Evolutionary conservation across 2,797 vertebrate genomes (phyloP).

Genomic region (Parotocinclus haroldoi): DNA sequence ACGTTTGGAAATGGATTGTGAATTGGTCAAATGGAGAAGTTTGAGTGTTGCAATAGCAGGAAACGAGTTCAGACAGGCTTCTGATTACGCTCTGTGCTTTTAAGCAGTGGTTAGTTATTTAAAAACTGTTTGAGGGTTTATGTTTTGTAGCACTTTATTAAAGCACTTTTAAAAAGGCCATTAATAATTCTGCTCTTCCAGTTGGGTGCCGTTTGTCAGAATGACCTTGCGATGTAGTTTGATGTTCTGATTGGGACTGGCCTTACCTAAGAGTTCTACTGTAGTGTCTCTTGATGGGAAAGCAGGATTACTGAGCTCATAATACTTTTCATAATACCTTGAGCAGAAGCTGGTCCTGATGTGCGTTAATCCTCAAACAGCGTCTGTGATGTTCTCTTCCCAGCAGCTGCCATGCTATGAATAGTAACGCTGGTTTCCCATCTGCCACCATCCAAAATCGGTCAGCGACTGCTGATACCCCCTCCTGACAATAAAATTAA

Average conservation of each 20-base stretch:
- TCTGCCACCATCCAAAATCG: background rate
- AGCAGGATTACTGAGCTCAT: background rate
- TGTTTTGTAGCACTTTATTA: too few relatives aligned
- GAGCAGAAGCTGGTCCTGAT: conserved; percentile 17
- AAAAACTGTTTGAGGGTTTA: too few relatives aligned
- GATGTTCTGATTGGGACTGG: background rate
- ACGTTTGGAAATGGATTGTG: too few relatives aligned
- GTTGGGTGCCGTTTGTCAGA: background rate
- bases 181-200: too few relatives aligned
- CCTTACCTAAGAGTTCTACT: conserved; percentile 20
- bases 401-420: conserved; percentile 35
- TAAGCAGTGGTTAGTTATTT: too few relatives aligned
- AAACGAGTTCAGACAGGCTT: too few relatives aligned
- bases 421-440: conserved; percentile 32
- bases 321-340: conserved; percentile 33
- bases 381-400: background rate
- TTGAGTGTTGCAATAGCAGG: too few relatives aligned
- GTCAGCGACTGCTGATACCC: background rate
- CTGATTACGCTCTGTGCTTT: too few relatives aligned
- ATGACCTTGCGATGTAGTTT: too few relatives aligned
- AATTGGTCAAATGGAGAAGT: too few relatives aligned
- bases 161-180: too few relatives aligned
- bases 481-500: background rate
- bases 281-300: conserved; percentile 11
- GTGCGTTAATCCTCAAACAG: conserved; percentile 31